Percentiles rank a stretch among this genome's conserved stretches.
phyloP scores from a whole-genome alignment of 2,113 vertebrate species.

The Eonycteris spelaea region DNA sequence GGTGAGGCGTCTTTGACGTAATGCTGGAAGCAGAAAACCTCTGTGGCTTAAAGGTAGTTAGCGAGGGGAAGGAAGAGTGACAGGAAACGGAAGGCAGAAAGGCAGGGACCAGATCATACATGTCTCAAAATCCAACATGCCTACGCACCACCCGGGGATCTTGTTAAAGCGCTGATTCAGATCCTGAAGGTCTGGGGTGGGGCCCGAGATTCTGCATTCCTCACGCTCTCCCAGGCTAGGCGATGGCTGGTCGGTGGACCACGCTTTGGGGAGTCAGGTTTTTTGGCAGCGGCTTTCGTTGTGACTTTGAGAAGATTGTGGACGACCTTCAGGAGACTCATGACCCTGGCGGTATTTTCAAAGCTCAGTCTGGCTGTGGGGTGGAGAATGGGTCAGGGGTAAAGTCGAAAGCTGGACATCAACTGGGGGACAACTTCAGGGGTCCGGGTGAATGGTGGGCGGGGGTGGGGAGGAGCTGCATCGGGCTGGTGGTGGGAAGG shows the following conservation, averaged over 20 bases:
- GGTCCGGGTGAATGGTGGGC: too few species aligned
- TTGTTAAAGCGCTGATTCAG: not conserved
- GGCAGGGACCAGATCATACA: too few species aligned
- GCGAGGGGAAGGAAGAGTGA: not conserved
- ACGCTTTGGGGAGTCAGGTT: not conserved
- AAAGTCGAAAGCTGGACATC: not conserved
- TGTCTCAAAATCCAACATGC: not conserved
- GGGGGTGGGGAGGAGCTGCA: not conserved
- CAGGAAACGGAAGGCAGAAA: not conserved
- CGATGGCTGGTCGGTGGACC: not conserved
- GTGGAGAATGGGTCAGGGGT: not conserved
- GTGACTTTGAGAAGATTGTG: not conserved
- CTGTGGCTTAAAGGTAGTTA: not conserved
- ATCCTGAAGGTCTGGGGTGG: not conserved
- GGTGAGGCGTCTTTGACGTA: not conserved
- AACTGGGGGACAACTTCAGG: not conserved
- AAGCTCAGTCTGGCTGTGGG: not conserved
- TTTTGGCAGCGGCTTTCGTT: not conserved
- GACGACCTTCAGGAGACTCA: not conserved
- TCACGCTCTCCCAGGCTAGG: not conserved
- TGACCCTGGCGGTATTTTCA: not conserved
- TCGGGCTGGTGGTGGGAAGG: not conserved
- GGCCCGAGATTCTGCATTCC: not conserved
- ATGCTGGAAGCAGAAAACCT: not conserved
- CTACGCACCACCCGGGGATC: not conserved